Evolutionary conservation across 1,140 invertebrate genomes (phyloP).

Genomic region (Anoplophora glabripennis): DNA sequence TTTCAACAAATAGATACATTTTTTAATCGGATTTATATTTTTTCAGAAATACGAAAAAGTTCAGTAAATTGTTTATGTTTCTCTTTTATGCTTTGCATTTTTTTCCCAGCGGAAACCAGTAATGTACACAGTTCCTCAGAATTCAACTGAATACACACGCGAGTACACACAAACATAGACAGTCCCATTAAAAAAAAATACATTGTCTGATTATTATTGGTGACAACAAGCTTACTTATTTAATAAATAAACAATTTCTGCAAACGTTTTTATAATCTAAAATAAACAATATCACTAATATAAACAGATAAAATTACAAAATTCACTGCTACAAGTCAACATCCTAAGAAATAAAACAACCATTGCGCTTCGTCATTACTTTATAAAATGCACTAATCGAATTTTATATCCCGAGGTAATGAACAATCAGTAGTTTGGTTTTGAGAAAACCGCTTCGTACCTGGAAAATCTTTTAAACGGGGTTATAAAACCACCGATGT

Average conservation of each 20-base stretch:
- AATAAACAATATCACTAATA: slow-evolving; percentile 20
- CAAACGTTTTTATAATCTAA: slow-evolving; percentile 23
- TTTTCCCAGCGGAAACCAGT: too few species aligned
- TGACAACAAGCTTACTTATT: slow-evolving; percentile 18
- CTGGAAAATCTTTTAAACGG: neutral
- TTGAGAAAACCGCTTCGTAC: neutral
- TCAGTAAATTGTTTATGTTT: too few species aligned
- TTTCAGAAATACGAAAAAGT: too few species aligned
- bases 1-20: too few species aligned
- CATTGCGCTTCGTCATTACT: slow-evolving; percentile 15
- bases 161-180: too few species aligned
- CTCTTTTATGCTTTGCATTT: too few species aligned
- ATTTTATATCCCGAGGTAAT: neutral
- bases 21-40: too few species aligned
- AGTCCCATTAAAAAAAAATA: too few species aligned
- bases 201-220: slow-evolving; percentile 5
- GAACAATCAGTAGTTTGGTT: neutral
- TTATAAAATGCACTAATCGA: slow-evolving; percentile 1
- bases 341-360: slow-evolving; percentile 22
- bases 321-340: slow-evolving; percentile 18
- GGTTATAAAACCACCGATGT: slow-evolving; percentile 15
- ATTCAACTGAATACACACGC: too few species aligned
- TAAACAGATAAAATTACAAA: slow-evolving; percentile 27
- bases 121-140: too few species aligned
- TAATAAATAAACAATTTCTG: slow-evolving; percentile 25